A percentile compares a stretch with the other conserved stretches of the same genome.
These are phyloP conservation scores for Mormyrops attenuatus DNA, from an alignment of 2,797 vertebrate species.

Conservation along the genomic window DNA sequence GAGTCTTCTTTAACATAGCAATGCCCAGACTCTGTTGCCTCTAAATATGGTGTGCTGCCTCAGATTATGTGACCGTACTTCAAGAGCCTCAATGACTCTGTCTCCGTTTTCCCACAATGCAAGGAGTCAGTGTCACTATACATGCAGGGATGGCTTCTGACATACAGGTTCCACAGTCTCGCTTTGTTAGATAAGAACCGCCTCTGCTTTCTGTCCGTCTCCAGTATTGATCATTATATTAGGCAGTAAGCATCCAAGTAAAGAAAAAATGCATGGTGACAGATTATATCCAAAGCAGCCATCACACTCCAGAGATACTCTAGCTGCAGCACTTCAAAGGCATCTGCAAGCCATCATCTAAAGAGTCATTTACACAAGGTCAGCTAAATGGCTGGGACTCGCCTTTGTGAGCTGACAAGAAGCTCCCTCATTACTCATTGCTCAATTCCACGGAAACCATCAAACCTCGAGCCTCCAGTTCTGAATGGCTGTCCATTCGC, in stretches of 20 bases:
- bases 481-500: background rate
- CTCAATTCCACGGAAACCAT: background rate
- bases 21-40: background rate
- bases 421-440: background rate
- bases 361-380: background rate
- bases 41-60: background rate
- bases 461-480: background rate
- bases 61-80: background rate
- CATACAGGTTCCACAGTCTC: background rate
- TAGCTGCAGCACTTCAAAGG: background rate
- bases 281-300: background rate
- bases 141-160: background rate
- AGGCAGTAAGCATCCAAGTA: background rate
- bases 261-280: background rate
- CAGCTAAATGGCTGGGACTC: background rate
- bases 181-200: background rate
- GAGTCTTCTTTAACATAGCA: background rate
- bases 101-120: background rate
- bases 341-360: background rate
- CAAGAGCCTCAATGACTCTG: background rate
- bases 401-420: background rate
- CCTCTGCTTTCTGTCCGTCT: background rate
- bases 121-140: background rate
- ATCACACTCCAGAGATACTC: background rate
- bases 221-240: slow-evolving; percentile 13